Percentiles rank a stretch among this genome's conserved stretches.
These are phyloP conservation scores for Orthonevra nobilis DNA, from an alignment of 2,888 invertebrate genomes.

Conservation along the genomic window DNA sequence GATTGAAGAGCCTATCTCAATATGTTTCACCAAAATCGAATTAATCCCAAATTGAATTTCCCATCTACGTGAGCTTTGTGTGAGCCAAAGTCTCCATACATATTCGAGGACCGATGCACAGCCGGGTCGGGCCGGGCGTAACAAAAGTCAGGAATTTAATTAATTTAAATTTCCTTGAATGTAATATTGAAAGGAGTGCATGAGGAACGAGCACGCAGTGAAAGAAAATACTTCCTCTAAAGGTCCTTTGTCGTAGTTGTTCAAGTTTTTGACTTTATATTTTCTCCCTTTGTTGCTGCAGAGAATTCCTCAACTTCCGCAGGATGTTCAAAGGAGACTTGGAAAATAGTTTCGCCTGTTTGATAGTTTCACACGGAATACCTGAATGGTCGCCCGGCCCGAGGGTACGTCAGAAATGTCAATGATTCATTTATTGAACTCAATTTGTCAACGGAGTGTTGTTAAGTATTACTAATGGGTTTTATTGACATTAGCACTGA, in stretches of 20 bases:
- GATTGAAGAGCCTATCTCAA: background rate
- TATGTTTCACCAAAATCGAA: slow-evolving; percentile 24
- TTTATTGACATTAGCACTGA: slow-evolving; percentile 38
- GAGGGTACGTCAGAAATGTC: slow-evolving; percentile 48
- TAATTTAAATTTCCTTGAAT: slow-evolving; percentile 50
- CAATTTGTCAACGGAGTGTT: slow-evolving; percentile 52
- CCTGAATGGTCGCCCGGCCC: background rate
- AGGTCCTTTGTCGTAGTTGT: background rate
- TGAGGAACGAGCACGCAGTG: slow-evolving; percentile 16
- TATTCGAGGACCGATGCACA: background rate
- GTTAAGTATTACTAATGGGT: slow-evolving; percentile 54
- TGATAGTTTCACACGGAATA: background rate
- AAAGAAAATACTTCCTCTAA: slow-evolving; percentile 27
- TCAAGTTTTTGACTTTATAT: too few relatives aligned
- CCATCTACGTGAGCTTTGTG: background rate
- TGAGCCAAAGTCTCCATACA: background rate
- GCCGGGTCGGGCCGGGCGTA: background rate
- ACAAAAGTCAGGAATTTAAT: slow-evolving; percentile 44
- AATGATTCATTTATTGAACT: slow-evolving; percentile 50
- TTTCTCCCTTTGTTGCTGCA: too few relatives aligned
- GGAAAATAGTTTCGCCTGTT: slow-evolving; percentile 8
- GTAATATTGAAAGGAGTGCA: slow-evolving; percentile 48
- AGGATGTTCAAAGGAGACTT: background rate
- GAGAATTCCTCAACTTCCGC: background rate
- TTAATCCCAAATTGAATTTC: slow-evolving; percentile 24